Percentiles rank a stretch among this genome's conserved stretches.
phyloP scores from a whole-genome alignment of 2,888 invertebrate genomes.

The Salticus scenicus region DNA sequence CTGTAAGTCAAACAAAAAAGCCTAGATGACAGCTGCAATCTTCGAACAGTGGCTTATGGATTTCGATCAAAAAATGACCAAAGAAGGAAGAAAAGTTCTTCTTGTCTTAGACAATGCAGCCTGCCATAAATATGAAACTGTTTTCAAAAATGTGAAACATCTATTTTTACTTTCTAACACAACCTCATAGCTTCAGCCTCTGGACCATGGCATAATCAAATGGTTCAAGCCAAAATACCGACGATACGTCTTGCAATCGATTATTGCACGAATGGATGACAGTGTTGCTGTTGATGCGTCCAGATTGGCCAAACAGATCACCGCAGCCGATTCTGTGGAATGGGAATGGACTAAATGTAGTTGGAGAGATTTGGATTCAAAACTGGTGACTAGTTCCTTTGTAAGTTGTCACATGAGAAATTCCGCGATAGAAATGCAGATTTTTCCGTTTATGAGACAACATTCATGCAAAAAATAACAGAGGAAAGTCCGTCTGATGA shows the following conservation, averaged over 20 bases:
- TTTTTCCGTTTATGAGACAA: neutral
- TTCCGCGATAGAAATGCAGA: neutral
- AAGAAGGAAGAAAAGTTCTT: neutral
- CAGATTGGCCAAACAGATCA: neutral
- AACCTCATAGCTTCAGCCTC: neutral
- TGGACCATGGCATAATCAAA: conserved; percentile 4
- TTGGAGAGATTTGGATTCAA: neutral
- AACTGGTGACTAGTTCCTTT: no score
- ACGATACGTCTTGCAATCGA: neutral
- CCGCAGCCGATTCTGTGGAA: neutral
- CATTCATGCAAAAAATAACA: neutral
- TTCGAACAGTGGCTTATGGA: neutral
- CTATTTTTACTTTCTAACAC: neutral
- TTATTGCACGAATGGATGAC: neutral
- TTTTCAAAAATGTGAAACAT: neutral
- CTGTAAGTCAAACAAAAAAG: neutral
- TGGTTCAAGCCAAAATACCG: neutral
- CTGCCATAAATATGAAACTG: no score
- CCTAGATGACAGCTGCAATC: neutral
- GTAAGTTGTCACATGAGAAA: neutral
- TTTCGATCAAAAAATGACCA: neutral
- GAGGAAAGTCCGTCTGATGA: neutral
- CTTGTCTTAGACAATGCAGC: no score
- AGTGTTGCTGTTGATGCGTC: neutral
- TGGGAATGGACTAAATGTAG: neutral